These are phyloP conservation scores for Nasonia vitripennis DNA, from an alignment of 1,140 invertebrate genomes.

Conservation along the genomic window DNA sequence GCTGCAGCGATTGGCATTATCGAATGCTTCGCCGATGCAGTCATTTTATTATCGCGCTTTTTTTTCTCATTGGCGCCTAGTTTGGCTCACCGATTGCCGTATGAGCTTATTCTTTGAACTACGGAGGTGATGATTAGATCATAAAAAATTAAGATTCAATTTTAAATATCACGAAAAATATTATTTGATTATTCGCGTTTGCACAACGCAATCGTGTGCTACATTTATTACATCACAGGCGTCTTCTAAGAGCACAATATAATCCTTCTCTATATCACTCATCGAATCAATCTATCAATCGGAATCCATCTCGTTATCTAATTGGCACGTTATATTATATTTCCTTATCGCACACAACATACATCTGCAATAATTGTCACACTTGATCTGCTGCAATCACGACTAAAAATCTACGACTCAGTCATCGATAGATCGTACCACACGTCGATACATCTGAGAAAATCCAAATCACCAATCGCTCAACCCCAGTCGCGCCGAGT, in stretches of 20 bases:
- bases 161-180: too few species aligned
- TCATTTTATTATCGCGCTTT: neutral
- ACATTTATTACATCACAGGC: neutral
- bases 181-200: neutral
- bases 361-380: too few species aligned
- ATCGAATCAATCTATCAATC: conserved; percentile 10
- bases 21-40: neutral
- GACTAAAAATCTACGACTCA: too few species aligned
- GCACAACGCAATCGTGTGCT: too few species aligned
- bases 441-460: neutral
- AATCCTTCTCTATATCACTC: neutral
- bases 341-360: neutral
- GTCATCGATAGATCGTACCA: neutral
- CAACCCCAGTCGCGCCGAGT: neutral
- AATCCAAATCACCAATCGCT: neutral
- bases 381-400: too few species aligned
- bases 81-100: too few species aligned
- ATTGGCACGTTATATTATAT: neutral
- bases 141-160: too few species aligned
- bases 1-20: neutral
- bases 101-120: too few species aligned
- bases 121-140: too few species aligned
- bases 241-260: neutral
- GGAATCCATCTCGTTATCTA: neutral
- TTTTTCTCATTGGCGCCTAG: neutral